A percentile compares a stretch with the other conserved stretches of the same genome.
Evolutionary conservation across 2,797 vertebrate species (phyloP).

Genomic region (Typhlichthys subterraneus): DNA sequence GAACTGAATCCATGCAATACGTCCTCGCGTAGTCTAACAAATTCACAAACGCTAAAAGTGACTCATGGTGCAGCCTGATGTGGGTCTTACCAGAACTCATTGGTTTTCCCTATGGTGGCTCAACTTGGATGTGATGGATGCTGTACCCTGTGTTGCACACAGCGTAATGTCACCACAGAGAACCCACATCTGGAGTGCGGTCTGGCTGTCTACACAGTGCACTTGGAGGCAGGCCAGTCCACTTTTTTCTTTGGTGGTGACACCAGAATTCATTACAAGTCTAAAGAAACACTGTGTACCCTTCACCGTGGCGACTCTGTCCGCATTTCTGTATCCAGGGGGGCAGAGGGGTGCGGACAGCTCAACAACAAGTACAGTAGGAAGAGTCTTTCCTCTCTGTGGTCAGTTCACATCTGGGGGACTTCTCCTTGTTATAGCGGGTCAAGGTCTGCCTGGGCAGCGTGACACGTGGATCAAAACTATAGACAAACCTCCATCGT

Average conservation of each 20-base stretch:
- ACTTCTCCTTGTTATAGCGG: neutral
- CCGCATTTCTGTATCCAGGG: constrained; percentile 20
- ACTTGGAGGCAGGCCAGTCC: constrained; percentile 66
- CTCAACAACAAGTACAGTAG: neutral
- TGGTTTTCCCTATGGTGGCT: constrained; percentile 61
- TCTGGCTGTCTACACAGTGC: constrained; percentile 61
- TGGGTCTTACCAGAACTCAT: constrained; percentile 62
- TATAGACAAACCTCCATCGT: constrained; percentile 14
- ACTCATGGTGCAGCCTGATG: constrained; percentile 61
- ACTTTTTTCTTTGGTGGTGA: constrained; percentile 59
- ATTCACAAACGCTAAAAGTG: constrained; percentile 56
- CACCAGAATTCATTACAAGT: constrained; percentile 47
- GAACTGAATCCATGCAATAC: constrained; percentile 47
- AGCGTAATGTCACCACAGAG: constrained; percentile 56
- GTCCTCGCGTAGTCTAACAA: constrained; percentile 35
- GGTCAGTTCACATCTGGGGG: neutral
- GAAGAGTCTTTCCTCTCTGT: constrained; percentile 17
- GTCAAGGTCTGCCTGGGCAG: constrained; percentile 17
- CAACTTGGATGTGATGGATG: constrained; percentile 49
- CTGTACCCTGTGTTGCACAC: constrained; percentile 51
- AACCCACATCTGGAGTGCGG: constrained; percentile 74
- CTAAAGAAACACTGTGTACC: constrained; percentile 40
- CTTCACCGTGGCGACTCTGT: constrained; percentile 15
- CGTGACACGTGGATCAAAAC: constrained; percentile 34
- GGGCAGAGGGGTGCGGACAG: constrained; percentile 9